These are phyloP conservation scores for Chlorops oryzae DNA, from an alignment of 1,140 invertebrate species.

Conservation along the genomic window DNA sequence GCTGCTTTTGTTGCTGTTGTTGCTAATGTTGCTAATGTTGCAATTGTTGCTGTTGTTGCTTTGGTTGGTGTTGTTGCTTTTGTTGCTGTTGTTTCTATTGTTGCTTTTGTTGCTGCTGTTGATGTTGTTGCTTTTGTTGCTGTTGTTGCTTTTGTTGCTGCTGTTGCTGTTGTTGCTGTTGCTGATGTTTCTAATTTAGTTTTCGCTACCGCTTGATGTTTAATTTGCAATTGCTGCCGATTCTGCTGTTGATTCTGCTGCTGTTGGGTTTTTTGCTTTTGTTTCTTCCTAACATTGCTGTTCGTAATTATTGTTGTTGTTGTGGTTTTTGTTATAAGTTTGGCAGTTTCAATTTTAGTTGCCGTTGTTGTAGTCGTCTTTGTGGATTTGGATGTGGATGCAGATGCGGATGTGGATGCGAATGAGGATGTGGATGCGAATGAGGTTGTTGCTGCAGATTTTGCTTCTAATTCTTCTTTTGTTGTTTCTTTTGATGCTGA, in stretches of 20 bases:
- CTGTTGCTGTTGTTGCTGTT: conserved; percentile 8
- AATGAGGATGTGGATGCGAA: conserved; percentile 3
- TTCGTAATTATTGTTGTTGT: too few species aligned
- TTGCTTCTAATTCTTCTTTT: too few species aligned
- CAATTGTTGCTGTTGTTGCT: conserved; percentile 17
- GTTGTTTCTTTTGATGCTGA: too few species aligned
- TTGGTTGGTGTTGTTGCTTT: conserved; percentile 16
- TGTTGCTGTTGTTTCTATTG: conserved; percentile 11
- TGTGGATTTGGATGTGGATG: conserved; percentile 6
- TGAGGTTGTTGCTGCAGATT: conserved; percentile 1
- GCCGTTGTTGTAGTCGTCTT: conserved; percentile 10
- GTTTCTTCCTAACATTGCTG: too few species aligned
- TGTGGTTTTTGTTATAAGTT: too few species aligned
- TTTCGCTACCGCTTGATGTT: conserved; percentile 11
- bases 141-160: conserved; percentile 16
- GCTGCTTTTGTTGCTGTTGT: conserved; percentile 19
- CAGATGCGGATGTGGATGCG: conserved; percentile 6
- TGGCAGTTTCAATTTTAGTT: too few species aligned
- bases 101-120: conserved; percentile 11
- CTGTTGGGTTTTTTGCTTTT: conserved; percentile 7
- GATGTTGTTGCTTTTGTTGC: conserved; percentile 18
- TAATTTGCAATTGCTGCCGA: conserved; percentile 9
- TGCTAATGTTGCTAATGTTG: conserved; percentile 14
- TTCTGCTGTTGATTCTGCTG: conserved; percentile 11
- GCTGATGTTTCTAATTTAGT: conserved; percentile 11